Evolutionary conservation across 2,797 vertebrate species (phyloP).

Genomic region (Hypotaenidia okinawae): DNA sequence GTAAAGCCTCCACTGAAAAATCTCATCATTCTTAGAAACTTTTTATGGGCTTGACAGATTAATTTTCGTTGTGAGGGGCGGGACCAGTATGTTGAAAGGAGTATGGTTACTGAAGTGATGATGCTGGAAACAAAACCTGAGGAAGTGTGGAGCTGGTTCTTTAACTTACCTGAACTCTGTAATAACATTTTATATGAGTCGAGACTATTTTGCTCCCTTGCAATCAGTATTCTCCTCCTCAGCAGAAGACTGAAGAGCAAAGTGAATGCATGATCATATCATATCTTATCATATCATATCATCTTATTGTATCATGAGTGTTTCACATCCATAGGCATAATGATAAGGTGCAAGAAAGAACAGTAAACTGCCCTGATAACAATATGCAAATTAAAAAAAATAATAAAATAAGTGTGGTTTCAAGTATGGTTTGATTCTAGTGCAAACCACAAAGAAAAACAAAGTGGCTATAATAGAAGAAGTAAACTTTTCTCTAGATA

Average conservation of each 20-base stretch:
- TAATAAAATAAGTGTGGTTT: neutral
- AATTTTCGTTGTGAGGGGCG: neutral
- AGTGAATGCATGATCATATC: neutral
- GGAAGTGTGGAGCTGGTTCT: neutral
- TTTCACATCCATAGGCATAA: neutral
- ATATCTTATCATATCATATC: too few species aligned
- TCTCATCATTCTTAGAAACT: neutral
- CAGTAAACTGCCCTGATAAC: neutral
- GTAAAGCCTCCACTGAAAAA: neutral
- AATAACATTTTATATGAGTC: neutral
- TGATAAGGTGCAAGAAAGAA: neutral
- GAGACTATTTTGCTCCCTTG: neutral
- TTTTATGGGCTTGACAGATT: neutral
- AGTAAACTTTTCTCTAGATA: neutral
- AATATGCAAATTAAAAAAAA: neutral
- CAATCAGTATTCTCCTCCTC: neutral
- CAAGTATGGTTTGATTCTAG: neutral
- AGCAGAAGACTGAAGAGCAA: neutral
- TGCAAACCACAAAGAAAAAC: neutral
- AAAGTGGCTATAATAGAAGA: neutral
- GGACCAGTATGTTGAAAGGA: neutral
- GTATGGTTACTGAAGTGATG: neutral
- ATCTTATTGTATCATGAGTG: neutral
- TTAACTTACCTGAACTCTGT: neutral
- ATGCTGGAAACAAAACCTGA: neutral